Evolutionary conservation across 2,888 invertebrate species (phyloP).

Genomic region (Ariolimax columbianus): DNA sequence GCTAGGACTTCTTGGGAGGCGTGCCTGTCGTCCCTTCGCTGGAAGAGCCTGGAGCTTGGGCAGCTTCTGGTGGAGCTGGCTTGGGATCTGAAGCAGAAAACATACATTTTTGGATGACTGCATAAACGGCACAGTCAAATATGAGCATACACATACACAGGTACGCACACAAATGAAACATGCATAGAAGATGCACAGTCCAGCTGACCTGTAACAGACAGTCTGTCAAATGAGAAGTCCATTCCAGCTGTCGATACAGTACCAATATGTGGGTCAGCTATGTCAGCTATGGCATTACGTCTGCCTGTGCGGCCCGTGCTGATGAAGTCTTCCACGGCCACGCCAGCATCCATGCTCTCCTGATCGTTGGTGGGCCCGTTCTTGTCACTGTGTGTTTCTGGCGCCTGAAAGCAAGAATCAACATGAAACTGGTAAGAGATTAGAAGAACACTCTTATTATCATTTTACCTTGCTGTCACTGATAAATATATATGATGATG

Average conservation of each 20-base stretch:
- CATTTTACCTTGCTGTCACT: neutral
- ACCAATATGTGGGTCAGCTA: conserved; percentile 85
- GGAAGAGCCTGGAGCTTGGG: neutral
- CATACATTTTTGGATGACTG: neutral
- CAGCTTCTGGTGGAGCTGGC: neutral
- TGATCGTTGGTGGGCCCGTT: neutral
- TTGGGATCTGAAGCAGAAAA: neutral
- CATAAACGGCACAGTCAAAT: neutral
- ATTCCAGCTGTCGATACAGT: conserved; percentile 86
- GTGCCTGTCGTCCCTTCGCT: neutral
- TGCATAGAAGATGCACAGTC: neutral
- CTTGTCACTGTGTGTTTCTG: neutral
- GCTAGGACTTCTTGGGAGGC: conserved; percentile 19
- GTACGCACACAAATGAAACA: neutral
- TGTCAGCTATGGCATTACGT: conserved; percentile 92
- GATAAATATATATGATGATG: too few relatives aligned
- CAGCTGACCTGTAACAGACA: conserved; percentile 68
- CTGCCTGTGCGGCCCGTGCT: conserved; percentile 91
- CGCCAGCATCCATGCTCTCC: conserved; percentile 61
- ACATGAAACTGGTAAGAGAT: neutral
- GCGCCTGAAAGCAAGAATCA: neutral
- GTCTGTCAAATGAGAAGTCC: conserved; percentile 86
- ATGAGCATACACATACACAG: neutral
- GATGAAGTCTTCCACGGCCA: conserved; percentile 85
- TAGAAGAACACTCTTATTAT: neutral